Evolutionary conservation across 1,140 invertebrate species (phyloP).

Genomic region (Heliconius congener): DNA sequence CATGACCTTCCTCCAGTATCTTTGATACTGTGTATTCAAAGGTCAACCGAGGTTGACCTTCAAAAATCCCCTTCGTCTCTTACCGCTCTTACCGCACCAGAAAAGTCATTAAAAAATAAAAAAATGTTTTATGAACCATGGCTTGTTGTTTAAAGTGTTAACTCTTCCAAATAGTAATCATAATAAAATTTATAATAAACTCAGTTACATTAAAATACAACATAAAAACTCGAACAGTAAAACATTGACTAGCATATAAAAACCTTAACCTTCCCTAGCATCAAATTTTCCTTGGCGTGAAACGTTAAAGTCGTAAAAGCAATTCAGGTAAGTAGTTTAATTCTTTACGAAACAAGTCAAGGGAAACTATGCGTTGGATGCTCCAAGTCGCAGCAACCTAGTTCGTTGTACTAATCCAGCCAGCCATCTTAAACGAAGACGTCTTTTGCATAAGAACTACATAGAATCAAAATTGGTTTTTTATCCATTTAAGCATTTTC

Average conservation of each 20-base stretch:
- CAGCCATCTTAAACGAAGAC: conserved; percentile 56
- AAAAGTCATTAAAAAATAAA: too few species aligned
- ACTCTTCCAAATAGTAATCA: neutral
- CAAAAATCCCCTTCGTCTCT: too few species aligned
- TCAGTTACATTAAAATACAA: conserved; percentile 43
- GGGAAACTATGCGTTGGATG: conserved; percentile 54
- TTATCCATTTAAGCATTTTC: conserved; percentile 54
- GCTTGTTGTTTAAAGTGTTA: neutral
- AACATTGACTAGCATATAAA: conserved; percentile 45
- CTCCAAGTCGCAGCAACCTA: conserved; percentile 52
- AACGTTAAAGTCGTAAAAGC: conserved; percentile 65
- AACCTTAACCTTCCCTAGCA: conserved; percentile 49
- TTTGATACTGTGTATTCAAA: too few species aligned
- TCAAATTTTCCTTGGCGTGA: conserved; percentile 53
- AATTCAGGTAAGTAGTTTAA: conserved; percentile 71
- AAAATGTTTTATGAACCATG: too few species aligned
- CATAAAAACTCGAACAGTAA: conserved; percentile 48
- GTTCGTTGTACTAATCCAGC: conserved; percentile 56
- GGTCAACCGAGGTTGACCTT: too few species aligned
- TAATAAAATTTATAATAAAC: conserved; percentile 6
- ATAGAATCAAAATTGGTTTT: conserved; percentile 58
- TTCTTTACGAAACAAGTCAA: conserved; percentile 56
- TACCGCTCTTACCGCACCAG: too few species aligned
- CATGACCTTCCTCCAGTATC: too few species aligned
- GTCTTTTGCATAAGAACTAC: conserved; percentile 55